Evolutionary conservation across 1,140 invertebrate genomes (phyloP).

Genomic region (Metopolophium dirhodum): DNA sequence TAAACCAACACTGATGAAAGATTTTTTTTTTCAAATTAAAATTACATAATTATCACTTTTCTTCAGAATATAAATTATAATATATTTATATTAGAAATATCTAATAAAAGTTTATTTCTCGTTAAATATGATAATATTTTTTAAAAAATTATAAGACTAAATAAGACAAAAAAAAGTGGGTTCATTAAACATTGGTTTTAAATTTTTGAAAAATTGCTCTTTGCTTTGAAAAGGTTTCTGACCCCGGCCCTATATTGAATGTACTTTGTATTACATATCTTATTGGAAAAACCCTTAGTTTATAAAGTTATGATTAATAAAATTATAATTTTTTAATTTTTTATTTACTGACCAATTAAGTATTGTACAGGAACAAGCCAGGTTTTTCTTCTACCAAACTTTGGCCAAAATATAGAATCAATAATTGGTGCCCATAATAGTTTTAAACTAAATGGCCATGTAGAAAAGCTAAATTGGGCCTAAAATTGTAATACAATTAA

Average conservation of each 20-base stretch:
- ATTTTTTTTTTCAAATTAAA: too few relatives aligned
- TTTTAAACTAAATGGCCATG: constrained; percentile 98
- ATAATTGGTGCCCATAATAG: constrained; percentile 98
- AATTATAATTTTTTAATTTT: background rate
- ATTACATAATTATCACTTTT: too few relatives aligned
- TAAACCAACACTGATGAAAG: too few relatives aligned
- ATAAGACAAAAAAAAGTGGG: too few relatives aligned
- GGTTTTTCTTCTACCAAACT: constrained; percentile 92
- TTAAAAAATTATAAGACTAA: too few relatives aligned
- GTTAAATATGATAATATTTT: too few relatives aligned
- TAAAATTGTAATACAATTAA: constrained; percentile 66
- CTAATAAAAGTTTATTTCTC: too few relatives aligned
- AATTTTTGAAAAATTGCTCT: too few relatives aligned
- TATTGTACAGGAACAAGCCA: constrained; percentile 96
- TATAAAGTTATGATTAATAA: background rate
- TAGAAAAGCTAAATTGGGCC: constrained; percentile 97
- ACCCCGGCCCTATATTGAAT: background rate
- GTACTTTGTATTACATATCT: background rate
- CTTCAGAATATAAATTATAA: too few relatives aligned
- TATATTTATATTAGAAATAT: too few relatives aligned
- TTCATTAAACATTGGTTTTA: too few relatives aligned
- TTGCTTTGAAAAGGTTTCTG: too few relatives aligned
- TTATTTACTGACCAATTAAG: constrained; percentile 69
- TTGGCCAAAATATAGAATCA: constrained; percentile 84
- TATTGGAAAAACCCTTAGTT: background rate